A percentile compares a stretch with the other conserved stretches of the same genome.
Conservation (phyloP, 2,113 vertebrate species). For the Felis catus region DNA sequence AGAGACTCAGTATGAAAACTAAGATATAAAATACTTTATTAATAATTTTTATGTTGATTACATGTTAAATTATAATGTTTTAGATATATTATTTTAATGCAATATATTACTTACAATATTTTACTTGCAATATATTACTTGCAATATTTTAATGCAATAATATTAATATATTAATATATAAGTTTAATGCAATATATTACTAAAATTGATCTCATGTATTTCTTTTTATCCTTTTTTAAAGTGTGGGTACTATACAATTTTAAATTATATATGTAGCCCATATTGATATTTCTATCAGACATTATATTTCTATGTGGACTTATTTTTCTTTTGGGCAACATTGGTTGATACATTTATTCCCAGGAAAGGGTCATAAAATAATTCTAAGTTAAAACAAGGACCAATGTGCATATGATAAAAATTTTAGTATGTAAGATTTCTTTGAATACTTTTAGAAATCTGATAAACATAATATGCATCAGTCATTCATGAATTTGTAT, state of each 20-base stretch:
- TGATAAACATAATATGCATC: neutral
- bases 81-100: slow-evolving; percentile 25
- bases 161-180: too few species aligned
- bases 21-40: neutral
- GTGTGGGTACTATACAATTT: neutral
- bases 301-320: neutral
- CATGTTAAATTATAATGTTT: neutral
- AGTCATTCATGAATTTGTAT: neutral
- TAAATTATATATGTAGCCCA: neutral
- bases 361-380: neutral
- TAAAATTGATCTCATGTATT: neutral
- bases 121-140: too few species aligned
- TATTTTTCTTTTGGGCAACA: neutral
- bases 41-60: neutral
- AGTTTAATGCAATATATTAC: slow-evolving; percentile 4
- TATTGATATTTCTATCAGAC: neutral
- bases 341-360: neutral
- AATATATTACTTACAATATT: neutral
- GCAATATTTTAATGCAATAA: too few species aligned
- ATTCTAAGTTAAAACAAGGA: neutral
- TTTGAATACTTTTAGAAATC: neutral
- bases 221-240: neutral
- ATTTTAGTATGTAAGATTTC: neutral
- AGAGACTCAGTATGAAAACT: neutral
- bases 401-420: neutral